phyloP scores from a whole-genome alignment of 2,888 invertebrate genomes.

The Arge pagana region DNA sequence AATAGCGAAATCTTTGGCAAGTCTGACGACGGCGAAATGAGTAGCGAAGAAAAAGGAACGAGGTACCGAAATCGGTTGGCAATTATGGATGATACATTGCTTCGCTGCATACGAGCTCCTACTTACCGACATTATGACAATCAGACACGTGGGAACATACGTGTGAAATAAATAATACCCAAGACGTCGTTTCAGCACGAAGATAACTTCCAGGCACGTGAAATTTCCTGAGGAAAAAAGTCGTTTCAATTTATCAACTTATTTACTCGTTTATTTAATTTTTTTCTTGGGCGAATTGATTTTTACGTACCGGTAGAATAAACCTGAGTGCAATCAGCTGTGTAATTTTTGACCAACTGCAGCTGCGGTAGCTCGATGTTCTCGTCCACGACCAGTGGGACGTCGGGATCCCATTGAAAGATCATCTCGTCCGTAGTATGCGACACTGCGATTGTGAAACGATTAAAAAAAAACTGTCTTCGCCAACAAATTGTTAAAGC shows the following conservation, averaged over 20 bases:
- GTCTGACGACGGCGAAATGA: background rate
- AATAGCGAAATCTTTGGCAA: background rate
- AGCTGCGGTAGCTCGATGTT: constrained; percentile 90
- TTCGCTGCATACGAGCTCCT: background rate
- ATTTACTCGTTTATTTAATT: no score
- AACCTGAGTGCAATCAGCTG: constrained; percentile 89
- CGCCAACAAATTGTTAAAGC: background rate
- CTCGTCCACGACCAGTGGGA: constrained; percentile 86
- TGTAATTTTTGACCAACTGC: constrained; percentile 82
- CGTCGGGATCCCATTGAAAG: constrained; percentile 91
- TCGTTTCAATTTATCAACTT: no score
- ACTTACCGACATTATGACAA: constrained; percentile 91
- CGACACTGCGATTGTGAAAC: constrained; percentile 86
- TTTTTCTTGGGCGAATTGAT: constrained; percentile 4
- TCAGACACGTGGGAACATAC: constrained; percentile 90
- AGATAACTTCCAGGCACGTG: constrained; percentile 89
- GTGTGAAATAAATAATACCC: constrained; percentile 94
- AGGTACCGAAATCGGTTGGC: background rate
- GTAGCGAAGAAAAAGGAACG: background rate
- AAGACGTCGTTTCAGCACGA: constrained; percentile 83
- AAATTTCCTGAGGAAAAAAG: constrained; percentile 73
- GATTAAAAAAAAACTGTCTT: background rate
- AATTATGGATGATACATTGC: no score
- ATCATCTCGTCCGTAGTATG: constrained; percentile 93
- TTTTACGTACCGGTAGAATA: constrained; percentile 85